A percentile compares a stretch with the other conserved stretches of the same genome.
phyloP scores from a whole-genome alignment of 2,113 vertebrate species.

The Pangasianodon hypophthalmus region DNA sequence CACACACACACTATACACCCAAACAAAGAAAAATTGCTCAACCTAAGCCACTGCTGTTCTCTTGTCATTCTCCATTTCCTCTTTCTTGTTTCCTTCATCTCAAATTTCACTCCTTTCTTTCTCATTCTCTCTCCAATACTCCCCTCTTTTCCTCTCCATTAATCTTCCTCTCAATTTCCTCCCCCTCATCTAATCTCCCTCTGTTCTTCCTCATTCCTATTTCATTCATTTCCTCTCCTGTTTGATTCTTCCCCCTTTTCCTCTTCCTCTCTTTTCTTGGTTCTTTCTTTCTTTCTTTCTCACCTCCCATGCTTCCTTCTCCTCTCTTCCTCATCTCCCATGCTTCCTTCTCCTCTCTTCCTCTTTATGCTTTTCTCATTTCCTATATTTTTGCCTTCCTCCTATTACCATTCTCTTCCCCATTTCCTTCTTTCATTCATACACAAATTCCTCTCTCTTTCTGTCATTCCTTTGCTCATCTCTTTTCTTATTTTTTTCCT shows the following conservation, averaged over 20 bases:
- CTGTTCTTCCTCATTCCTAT: neutral
- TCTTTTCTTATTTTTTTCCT: neutral
- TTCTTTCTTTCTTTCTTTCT: neutral
- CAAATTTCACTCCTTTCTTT: slow-evolving; percentile 1
- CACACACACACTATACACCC: neutral
- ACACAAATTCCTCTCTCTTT: neutral
- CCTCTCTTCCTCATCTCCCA: neutral
- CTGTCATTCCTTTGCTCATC: neutral
- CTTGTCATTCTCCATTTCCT: neutral
- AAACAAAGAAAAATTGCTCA: neutral
- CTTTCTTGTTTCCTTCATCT: neutral
- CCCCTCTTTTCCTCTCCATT: neutral
- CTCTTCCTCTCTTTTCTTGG: neutral
- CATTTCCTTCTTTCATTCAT: neutral
- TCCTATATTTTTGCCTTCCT: neutral
- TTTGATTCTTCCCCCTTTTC: neutral
- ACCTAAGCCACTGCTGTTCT: neutral
- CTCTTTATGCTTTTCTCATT: neutral
- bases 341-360: neutral
- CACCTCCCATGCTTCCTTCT: neutral
- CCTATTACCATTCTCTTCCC: neutral
- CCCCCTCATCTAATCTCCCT: neutral
- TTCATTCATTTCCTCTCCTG: neutral
- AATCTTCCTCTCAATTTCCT: slow-evolving; percentile 4
- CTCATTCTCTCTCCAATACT: neutral